These are phyloP conservation scores for Siniperca knerii DNA, from an alignment of 2,113 vertebrate genomes.

Conservation along the genomic window DNA sequence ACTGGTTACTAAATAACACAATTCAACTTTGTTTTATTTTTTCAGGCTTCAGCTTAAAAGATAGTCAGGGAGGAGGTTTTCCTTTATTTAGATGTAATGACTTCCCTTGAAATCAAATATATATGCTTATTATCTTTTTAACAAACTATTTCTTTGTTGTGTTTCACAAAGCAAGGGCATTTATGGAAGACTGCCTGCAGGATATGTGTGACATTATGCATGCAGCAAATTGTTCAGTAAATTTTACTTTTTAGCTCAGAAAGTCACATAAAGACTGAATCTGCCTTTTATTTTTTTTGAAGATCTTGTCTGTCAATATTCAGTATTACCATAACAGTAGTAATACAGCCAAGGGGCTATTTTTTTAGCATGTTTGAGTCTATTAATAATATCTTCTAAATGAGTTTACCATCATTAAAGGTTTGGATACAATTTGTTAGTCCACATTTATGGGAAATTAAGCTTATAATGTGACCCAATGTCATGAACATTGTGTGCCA, in stretches of 20 bases:
- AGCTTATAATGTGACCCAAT: slow-evolving; percentile 21
- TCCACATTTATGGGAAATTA: slow-evolving; percentile 1
- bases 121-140: slow-evolving; percentile 16
- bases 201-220: slow-evolving; percentile 18
- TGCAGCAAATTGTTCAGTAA: not conserved
- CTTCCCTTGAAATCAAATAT: not conserved
- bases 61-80: not conserved
- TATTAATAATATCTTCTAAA: not conserved
- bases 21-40: not conserved
- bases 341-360: not conserved
- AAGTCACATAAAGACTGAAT: not conserved
- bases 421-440: not conserved
- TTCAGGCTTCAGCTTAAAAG: slow-evolving; percentile 4
- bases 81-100: slow-evolving; percentile 19
- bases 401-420: not conserved
- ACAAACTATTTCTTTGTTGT: not conserved
- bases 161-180: not conserved
- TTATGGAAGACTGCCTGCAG: not conserved
- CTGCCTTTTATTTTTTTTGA: not conserved
- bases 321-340: not conserved
- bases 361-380: not conserved
- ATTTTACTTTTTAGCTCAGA: not conserved
- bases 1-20: not conserved
- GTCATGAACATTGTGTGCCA: not conserved
- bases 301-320: not conserved